These are phyloP conservation scores for Xiphias gladius DNA, from an alignment of 2,113 vertebrate genomes.

Conservation along the genomic window DNA sequence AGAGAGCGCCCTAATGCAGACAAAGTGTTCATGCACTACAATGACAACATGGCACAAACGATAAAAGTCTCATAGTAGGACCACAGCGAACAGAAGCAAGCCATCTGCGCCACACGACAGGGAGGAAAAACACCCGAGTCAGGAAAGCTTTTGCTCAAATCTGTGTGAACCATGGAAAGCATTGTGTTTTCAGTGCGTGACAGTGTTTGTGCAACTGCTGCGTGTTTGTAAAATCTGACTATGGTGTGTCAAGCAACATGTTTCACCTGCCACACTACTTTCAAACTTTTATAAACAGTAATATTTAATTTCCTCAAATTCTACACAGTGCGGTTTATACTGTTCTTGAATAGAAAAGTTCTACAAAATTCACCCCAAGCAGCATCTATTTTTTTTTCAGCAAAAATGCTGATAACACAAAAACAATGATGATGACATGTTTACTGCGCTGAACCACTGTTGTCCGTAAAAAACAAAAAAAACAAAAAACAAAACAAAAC, in stretches of 20 bases:
- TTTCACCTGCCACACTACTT: constrained; percentile 15
- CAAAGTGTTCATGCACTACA: constrained; percentile 38
- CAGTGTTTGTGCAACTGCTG: background rate
- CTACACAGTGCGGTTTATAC: background rate
- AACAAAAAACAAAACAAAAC: too few relatives aligned
- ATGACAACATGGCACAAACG: constrained; percentile 36
- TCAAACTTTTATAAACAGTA: too few relatives aligned
- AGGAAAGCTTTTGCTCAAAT: background rate
- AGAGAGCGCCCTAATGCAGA: constrained; percentile 36
- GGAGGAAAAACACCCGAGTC: background rate
- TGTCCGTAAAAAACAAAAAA: too few relatives aligned
- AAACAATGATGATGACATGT: too few relatives aligned
- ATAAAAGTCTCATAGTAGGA: background rate
- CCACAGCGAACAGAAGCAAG: background rate
- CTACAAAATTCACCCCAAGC: too few relatives aligned
- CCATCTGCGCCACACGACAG: background rate
- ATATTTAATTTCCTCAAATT: background rate
- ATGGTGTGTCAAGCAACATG: background rate
- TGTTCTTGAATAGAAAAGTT: background rate
- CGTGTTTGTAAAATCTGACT: background rate
- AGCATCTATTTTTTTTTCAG: too few relatives aligned
- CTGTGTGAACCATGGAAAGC: constrained; percentile 1
- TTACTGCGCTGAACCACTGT: too few relatives aligned
- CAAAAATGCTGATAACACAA: too few relatives aligned
- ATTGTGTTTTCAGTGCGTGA: background rate